A percentile compares a stretch with the other conserved stretches of the same genome.
Evolutionary conservation across 2,888 invertebrate genomes (phyloP).

Genomic region (Euzetes globulus): DNA sequence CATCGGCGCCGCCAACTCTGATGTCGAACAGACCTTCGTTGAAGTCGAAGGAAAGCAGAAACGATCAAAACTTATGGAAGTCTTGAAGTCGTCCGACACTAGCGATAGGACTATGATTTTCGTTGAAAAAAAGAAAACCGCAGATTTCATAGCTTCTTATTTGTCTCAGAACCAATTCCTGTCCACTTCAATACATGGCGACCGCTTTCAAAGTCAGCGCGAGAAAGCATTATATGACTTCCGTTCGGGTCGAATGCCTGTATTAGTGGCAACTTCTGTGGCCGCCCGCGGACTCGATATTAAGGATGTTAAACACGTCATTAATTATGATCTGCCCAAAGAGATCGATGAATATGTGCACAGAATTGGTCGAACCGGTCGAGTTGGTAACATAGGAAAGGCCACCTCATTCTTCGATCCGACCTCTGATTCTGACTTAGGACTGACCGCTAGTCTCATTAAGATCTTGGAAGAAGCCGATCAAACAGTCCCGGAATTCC

Average conservation of each 20-base stretch:
- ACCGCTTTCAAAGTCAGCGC: conserved; percentile 63
- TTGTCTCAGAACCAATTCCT: conserved; percentile 67
- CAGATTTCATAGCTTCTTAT: conserved; percentile 78
- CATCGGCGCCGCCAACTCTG: conserved; percentile 83
- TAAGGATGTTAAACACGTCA: conserved; percentile 60
- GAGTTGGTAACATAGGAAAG: conserved; percentile 50
- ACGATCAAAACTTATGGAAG: conserved; percentile 61
- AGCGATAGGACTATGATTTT: conserved; percentile 60
- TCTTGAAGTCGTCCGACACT: conserved; percentile 56
- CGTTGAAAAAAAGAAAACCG: conserved; percentile 78
- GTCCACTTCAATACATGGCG: conserved; percentile 67
- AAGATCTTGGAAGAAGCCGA: conserved; percentile 64
- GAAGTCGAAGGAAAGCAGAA: conserved; percentile 61
- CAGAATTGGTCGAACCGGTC: conserved; percentile 52
- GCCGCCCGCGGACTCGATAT: conserved; percentile 89
- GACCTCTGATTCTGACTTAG: conserved; percentile 51
- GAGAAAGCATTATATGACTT: conserved; percentile 70
- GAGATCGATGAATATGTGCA: conserved; percentile 52
- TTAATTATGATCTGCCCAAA: conserved; percentile 52
- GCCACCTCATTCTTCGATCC: conserved; percentile 57
- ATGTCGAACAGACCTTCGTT: conserved; percentile 68
- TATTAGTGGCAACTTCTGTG: conserved; percentile 90
- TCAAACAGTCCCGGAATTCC: conserved; percentile 69
- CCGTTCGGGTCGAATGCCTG: conserved; percentile 62
- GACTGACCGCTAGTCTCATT: conserved; percentile 59